These are phyloP conservation scores for Nerophis lumbriciformis DNA, from an alignment of 2,113 vertebrate species.

Conservation along the genomic window DNA sequence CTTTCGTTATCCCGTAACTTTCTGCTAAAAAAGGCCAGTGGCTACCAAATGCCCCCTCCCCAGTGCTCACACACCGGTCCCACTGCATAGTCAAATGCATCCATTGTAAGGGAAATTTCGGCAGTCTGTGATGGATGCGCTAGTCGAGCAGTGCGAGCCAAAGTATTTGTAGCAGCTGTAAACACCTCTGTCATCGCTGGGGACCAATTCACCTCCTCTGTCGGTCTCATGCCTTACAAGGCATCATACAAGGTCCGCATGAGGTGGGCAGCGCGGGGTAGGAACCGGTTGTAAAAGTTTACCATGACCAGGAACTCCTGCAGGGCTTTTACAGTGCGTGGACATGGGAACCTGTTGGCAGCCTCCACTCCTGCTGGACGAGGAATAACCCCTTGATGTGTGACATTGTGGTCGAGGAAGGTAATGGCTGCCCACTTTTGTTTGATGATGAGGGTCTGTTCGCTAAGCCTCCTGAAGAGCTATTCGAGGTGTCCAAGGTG, in stretches of 20 bases:
- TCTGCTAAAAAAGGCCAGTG: neutral
- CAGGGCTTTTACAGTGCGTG: slow-evolving; percentile 1
- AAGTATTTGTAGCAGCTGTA: neutral
- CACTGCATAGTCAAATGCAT: neutral
- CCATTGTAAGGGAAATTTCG: too few species aligned
- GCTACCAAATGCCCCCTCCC: neutral
- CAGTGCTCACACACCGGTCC: neutral
- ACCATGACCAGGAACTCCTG: neutral
- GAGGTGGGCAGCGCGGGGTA: neutral
- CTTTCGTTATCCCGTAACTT: neutral
- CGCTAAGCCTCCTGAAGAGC: too few species aligned
- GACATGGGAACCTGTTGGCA: neutral
- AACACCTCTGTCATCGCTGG: neutral
- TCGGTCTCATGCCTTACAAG: neutral
- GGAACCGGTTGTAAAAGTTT: neutral
- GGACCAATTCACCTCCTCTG: neutral
- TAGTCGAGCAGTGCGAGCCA: neutral
- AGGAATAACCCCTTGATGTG: too few species aligned
- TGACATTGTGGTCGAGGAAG: too few species aligned
- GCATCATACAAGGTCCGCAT: neutral
- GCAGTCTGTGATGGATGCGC: too few species aligned
- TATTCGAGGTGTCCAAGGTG: too few species aligned
- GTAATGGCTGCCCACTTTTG: too few species aligned
- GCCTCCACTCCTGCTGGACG: too few species aligned
- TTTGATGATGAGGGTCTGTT: too few species aligned